Base-by-base conservation (phyloP, 2,888 invertebrate genomes). In the Tenthredo livida region DNA sequence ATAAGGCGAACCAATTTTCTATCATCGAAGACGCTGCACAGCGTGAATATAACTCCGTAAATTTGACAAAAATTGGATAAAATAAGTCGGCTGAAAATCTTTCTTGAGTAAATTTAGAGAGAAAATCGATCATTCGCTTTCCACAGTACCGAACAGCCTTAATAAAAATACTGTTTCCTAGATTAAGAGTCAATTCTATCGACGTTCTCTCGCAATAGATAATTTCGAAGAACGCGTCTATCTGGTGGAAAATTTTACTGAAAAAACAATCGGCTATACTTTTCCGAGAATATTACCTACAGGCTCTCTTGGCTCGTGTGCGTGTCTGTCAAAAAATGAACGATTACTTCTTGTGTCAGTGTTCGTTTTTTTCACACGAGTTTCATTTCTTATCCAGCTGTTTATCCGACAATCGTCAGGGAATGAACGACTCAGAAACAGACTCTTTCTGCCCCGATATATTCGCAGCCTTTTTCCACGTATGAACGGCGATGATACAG, bases 281-380 rank as follows among this genome's bases (percentile, higher is more conserved):
- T 37, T 70, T 70, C 0, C 9, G 37, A 7, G 15, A 21, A 73
- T 29, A 6, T 21, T 15, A 21, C 10, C 12, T 15, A 21, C 10
- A 37, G 40, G 12, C 80, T 61, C 15, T 17, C 80, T 78, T 1
- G 25, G n/a, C 37, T 78, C 58, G 47, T 25, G 33, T 40, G 58
- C 58, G 47, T 25, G 33, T 40, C 61, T 80, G 80, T 80, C 80
- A 40, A 29, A 61, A 43, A 58, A 61, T 80, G 61, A 80, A 61
- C 37, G 80, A 80, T 80, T 15, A 40, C 15, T 80, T 58, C 21
- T 21, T 15, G 7, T 40, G n/a, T 40, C 80, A 17, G 12, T 15
- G 15, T 25, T 58, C 37, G 12, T 61, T 80, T 58, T n/a, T 54
- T 78, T 54, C 29, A 25, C 78, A n/a, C 33, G 12, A 58, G 58